A percentile compares a stretch with the other conserved stretches of the same genome.
Conservation (phyloP, 2,888 invertebrate genomes). For the Eustalomyia histrio region DNA sequence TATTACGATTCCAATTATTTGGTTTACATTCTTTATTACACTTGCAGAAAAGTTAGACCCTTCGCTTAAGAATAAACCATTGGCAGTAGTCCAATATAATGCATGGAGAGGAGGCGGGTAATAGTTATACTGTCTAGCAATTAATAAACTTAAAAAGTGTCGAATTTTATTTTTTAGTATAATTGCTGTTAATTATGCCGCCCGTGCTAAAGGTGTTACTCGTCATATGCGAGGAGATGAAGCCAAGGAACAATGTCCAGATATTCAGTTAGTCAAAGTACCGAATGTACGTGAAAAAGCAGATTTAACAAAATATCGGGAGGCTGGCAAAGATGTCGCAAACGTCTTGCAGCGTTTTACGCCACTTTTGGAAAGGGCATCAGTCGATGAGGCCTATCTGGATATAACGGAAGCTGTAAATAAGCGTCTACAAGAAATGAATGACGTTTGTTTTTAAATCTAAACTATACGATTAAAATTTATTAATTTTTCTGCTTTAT, state of each 20-base stretch:
- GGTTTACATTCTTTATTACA: not conserved
- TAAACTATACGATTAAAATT: not conserved
- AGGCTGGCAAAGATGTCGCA: slow-evolving; percentile 93
- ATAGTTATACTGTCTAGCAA: slow-evolving; percentile 10
- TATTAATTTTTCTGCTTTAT: not conserved
- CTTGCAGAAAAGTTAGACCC: slow-evolving; percentile 89
- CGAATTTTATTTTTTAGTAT: slow-evolving; percentile 82
- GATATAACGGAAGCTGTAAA: slow-evolving; percentile 92
- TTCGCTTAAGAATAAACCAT: slow-evolving; percentile 89
- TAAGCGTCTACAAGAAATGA: slow-evolving; percentile 76
- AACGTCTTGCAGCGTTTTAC: slow-evolving; percentile 91
- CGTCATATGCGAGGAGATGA: slow-evolving; percentile 94
- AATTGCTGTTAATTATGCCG: slow-evolving; percentile 98
- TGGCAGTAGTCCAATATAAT: slow-evolving; percentile 98
- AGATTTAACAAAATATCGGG: slow-evolving; percentile 94
- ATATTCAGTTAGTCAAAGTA: slow-evolving; percentile 90
- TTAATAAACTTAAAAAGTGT: not conserved
- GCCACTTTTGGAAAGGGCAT: slow-evolving; percentile 91
- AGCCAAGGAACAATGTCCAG: slow-evolving; percentile 93
- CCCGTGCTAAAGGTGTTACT: slow-evolving; percentile 93
- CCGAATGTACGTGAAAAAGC: slow-evolving; percentile 95
- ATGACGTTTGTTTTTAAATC: slow-evolving; percentile 68
- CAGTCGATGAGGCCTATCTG: slow-evolving; percentile 98
- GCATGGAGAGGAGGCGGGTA: slow-evolving; percentile 96
- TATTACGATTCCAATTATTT: not conserved